Base-by-base conservation (phyloP, 1,140 invertebrate species). In the Neotoxoptera formosana region DNA sequence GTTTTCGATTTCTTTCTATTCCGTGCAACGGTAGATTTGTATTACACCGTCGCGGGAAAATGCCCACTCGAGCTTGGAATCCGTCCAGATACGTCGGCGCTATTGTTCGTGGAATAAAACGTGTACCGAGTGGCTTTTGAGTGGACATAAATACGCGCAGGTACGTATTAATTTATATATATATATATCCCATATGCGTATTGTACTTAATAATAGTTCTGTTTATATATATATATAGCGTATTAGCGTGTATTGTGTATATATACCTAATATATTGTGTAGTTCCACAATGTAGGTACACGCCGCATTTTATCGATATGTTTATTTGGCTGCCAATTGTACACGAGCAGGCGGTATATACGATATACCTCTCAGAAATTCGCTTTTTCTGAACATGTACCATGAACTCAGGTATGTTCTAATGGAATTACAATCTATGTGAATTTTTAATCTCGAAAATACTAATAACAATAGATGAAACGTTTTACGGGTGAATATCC, bases 271-370 rank as follows among this genome's bases (percentile, higher is more conserved):
- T 67, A 67, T 30, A 60, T 60, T 60, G 25, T 25, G 2, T 11
- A 11, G 30, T 60, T 60, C 25, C 30, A 60, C 30, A 30, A 60
- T 7, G 9, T n/a, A n/a, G n/a, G n/a, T n/a, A 30, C n/a, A 36
- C 14, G 34, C 76, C 76, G 76, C 34, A 81, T 81, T 81, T 81
- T 81, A 81, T 81, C 76, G 76, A 36, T 81, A 81, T 81, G 76
- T 81, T 81, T 81, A 81, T 81, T 81, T 36, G 17, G 76, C 76
- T 81, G 34, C 76, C 76, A 81, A 81, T 20, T 36, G 76, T 36
- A 17, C 34, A 36, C 34, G 4, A 21, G 36, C 36, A 81, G 20
- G 2, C 76, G 76, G 60, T n/a, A 14, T 60, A 48, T 48, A 48
- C 11, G 14, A 14, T 48, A 30, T 60, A 30, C 25, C 60, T 67